Conservation (phyloP, 2,113 vertebrate genomes). For the Bufo bufo region DNA sequence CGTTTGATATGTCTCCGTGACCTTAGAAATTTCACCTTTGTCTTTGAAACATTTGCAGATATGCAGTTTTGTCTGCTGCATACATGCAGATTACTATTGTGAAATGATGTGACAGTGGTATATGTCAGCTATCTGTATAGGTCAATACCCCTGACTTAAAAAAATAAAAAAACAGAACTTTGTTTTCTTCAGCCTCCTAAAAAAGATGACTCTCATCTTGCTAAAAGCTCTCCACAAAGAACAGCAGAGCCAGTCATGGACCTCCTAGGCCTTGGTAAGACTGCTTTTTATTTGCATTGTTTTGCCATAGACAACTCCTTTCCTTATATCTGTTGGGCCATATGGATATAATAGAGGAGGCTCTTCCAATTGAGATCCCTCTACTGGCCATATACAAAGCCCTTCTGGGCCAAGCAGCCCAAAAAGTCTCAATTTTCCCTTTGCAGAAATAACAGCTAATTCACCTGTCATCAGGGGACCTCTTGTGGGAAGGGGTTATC, state of each 20-base stretch:
- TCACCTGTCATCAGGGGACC: background rate
- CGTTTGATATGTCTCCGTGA: too few species aligned
- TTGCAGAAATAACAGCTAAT: background rate
- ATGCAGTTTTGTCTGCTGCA: too few species aligned
- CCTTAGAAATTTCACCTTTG: too few species aligned
- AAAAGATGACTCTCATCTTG: slow-evolving; percentile 79
- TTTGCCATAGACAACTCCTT: background rate
- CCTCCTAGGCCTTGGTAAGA: slow-evolving; percentile 91
- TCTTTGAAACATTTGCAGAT: too few species aligned
- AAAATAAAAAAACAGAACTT: background rate
- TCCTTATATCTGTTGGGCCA: background rate
- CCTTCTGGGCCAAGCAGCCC: background rate
- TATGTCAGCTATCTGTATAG: too few species aligned
- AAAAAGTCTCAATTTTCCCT: too few species aligned
- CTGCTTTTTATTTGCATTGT: background rate
- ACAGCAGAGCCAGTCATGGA: slow-evolving; percentile 86
- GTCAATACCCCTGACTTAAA: too few species aligned
- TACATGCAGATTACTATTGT: too few species aligned
- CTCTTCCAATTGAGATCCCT: background rate
- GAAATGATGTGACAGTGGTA: too few species aligned
- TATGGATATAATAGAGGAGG: background rate
- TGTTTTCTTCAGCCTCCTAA: slow-evolving; percentile 73
- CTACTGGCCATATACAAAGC: background rate
- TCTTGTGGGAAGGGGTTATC: too few species aligned
- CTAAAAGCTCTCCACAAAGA: slow-evolving; percentile 81